Conservation (phyloP, 2,888 invertebrate genomes). For the Drosophila seclusa region DNA sequence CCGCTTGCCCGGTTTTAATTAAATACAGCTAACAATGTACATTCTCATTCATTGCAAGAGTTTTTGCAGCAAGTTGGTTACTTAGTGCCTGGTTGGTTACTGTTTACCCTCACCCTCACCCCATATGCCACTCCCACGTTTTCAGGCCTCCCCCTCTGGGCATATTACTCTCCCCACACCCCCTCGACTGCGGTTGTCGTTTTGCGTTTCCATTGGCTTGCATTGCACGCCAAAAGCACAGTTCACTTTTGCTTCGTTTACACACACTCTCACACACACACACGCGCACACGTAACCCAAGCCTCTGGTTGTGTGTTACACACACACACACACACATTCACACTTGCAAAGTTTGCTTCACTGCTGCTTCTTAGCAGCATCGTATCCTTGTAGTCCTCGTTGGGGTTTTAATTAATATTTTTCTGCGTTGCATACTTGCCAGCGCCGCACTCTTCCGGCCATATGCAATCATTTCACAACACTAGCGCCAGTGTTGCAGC, state of each 20-base stretch:
- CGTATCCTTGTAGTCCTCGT: slow-evolving; percentile 24
- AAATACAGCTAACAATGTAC: slow-evolving; percentile 72
- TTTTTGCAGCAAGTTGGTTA: slow-evolving; percentile 67
- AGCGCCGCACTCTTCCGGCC: slow-evolving; percentile 12
- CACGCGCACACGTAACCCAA: background rate
- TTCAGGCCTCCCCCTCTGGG: background rate
- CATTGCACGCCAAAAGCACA: slow-evolving; percentile 33
- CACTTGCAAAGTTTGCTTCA: background rate
- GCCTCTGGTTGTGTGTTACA: background rate
- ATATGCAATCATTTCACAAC: slow-evolving; percentile 50
- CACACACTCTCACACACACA: background rate
- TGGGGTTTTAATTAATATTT: slow-evolving; percentile 72
- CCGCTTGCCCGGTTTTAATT: slow-evolving; percentile 54
- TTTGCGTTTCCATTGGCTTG: slow-evolving; percentile 39
- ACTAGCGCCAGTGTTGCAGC: slow-evolving; percentile 35
- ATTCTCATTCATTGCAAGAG: slow-evolving; percentile 66
- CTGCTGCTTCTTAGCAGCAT: slow-evolving; percentile 3
- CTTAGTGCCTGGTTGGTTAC: slow-evolving; percentile 50
- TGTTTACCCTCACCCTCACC: background rate
- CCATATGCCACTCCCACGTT: background rate
- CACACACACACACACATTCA: slow-evolving; percentile 3
- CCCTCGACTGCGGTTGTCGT: slow-evolving; percentile 31
- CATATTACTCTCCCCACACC: background rate
- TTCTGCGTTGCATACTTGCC: slow-evolving; percentile 58
- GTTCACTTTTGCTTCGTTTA: slow-evolving; percentile 1